A percentile compares a stretch with the other conserved stretches of the same genome.
Evolutionary conservation across 2,888 invertebrate species (phyloP).

Genomic region (Balanococcus diminutus): DNA sequence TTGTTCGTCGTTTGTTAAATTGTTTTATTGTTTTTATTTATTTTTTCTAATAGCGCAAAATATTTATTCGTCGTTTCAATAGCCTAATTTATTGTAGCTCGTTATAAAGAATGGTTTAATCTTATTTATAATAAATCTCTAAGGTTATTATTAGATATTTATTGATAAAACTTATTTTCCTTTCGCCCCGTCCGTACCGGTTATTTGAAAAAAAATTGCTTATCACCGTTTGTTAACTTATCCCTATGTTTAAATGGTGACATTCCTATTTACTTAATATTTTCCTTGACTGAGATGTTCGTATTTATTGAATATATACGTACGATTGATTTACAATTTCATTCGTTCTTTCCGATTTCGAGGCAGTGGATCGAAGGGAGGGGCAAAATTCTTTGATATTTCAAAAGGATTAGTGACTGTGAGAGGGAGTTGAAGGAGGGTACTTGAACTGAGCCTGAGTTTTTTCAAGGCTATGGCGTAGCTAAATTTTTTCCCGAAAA

Average conservation of each 20-base stretch:
- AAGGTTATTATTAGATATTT: background rate
- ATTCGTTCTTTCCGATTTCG: background rate
- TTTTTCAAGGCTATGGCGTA: too few relatives aligned
- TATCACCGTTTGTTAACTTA: background rate
- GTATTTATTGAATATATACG: background rate
- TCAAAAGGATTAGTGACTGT: too few relatives aligned
- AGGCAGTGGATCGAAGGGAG: too few relatives aligned
- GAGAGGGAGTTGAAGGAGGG: too few relatives aligned
- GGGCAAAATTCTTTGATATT: too few relatives aligned
- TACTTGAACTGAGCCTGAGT: too few relatives aligned
- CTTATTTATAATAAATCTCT: background rate
- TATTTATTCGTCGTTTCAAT: background rate
- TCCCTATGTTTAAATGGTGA: background rate
- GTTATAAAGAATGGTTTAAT: background rate
- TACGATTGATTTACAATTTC: background rate
- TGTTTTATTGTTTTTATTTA: background rate
- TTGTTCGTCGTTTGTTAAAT: background rate
- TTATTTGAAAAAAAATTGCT: background rate
- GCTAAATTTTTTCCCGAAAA: too few relatives aligned
- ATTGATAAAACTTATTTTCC: background rate
- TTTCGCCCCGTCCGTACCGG: background rate
- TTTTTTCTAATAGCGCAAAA: background rate
- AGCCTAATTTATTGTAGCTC: background rate
- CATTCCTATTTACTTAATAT: conserved; percentile 8
- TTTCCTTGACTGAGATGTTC: background rate